Evolutionary conservation across 92 coral and sea anemone species (phyloP).

Genomic region (Parazoanthus darwini): DNA sequence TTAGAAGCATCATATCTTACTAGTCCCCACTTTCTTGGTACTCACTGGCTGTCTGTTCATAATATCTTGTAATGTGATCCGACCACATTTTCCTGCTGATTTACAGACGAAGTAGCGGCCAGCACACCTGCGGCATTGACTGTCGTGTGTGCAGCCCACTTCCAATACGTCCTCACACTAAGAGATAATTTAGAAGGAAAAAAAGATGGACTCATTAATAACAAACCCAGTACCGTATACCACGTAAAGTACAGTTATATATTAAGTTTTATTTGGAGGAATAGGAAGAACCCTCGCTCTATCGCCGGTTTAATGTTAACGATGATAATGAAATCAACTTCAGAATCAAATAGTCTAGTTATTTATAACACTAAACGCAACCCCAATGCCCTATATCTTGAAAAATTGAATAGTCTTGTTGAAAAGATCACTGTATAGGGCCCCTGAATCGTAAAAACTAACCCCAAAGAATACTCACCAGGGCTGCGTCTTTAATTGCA

Average conservation of each 20-base stretch:
- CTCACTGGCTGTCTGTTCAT: slow-evolving; percentile 32
- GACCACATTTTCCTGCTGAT: not conserved
- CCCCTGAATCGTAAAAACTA: not conserved
- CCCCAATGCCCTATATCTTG: not conserved
- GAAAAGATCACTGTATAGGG: not conserved
- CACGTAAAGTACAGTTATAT: not conserved
- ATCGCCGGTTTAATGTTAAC: too few relatives aligned
- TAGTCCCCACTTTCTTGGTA: not conserved
- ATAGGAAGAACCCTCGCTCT: too few relatives aligned
- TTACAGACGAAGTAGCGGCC: slow-evolving; percentile 20
- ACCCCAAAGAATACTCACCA: not conserved
- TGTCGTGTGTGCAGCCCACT: not conserved
- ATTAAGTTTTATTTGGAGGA: too few relatives aligned
- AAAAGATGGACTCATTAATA: not conserved
- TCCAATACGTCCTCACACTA: not conserved
- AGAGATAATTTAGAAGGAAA: not conserved
- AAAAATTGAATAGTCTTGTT: not conserved
- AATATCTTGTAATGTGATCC: slow-evolving; percentile 8
- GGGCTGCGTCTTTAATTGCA: not conserved
- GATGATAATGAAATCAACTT: too few relatives aligned
- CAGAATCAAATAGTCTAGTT: too few relatives aligned
- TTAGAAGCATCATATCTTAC: too few relatives aligned
- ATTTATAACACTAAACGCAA: too few relatives aligned
- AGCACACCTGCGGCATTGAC: slow-evolving; percentile 1
- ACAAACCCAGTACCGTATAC: not conserved